Percentiles rank a stretch among this genome's conserved stretches.
phyloP scores from a whole-genome alignment of 2,888 invertebrate species.

The Hybos culiciformis region DNA sequence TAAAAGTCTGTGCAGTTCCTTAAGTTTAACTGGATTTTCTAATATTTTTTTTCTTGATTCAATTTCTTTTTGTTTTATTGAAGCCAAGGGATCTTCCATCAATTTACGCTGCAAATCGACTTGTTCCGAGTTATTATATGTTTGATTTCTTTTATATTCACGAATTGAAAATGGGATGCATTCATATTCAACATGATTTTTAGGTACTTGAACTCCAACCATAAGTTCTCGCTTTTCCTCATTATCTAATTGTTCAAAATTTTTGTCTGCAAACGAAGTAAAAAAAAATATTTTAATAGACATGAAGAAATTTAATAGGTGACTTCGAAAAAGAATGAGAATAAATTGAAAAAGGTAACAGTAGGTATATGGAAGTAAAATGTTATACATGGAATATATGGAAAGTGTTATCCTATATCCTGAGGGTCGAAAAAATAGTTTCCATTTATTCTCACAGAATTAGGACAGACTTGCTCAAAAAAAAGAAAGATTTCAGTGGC shows the following conservation, averaged over 20 bases:
- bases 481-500: too few species aligned
- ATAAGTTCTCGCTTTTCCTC: conserved; percentile 38
- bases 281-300: too few species aligned
- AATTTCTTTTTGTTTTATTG: conserved; percentile 80
- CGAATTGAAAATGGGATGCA: conserved; percentile 62
- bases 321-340: too few species aligned
- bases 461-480: too few species aligned
- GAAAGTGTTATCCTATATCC: neutral
- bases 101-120: conserved; percentile 80
- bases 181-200: conserved; percentile 58
- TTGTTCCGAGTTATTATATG: conserved; percentile 50
- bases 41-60: conserved; percentile 72
- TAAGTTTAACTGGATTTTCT: conserved; percentile 84
- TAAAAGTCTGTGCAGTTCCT: conserved; percentile 68
- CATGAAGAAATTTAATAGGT: too few species aligned
- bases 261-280: too few species aligned
- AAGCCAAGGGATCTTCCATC: conserved; percentile 83
- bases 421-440: neutral
- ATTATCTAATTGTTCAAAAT: conserved; percentile 50
- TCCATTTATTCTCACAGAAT: too few species aligned
- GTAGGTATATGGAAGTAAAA: too few species aligned
- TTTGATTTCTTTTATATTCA: conserved; percentile 35
- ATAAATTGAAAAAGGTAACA: too few species aligned
- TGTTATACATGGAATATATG: conserved; percentile 35
- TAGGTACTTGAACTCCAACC: conserved; percentile 36